Percentiles rank a stretch among this genome's conserved stretches.
These are phyloP conservation scores for Peribatodes rhomboidaria DNA, from an alignment of 2,888 invertebrate species.

Conservation along the genomic window DNA sequence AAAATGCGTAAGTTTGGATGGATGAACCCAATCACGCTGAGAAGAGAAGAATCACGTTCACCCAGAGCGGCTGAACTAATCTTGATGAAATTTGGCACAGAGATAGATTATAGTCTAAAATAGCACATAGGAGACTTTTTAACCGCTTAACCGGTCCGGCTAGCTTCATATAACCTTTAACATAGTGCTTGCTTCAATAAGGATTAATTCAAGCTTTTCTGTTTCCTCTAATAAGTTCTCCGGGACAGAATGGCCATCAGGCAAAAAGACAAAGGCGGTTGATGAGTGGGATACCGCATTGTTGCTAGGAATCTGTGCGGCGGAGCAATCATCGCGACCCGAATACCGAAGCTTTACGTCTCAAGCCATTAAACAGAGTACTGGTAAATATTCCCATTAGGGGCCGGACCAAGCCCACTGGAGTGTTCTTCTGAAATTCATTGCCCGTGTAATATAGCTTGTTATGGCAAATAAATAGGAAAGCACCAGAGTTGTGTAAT, in stretches of 20 bases:
- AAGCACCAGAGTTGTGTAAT: constrained; percentile 18
- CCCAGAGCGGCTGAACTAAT: too few relatives aligned
- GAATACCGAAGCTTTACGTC: constrained; percentile 65
- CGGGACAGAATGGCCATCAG: constrained; percentile 43
- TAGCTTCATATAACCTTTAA: constrained; percentile 9
- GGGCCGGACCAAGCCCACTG: constrained; percentile 23
- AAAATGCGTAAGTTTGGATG: too few relatives aligned
- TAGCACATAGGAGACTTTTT: too few relatives aligned
- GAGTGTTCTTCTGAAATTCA: constrained; percentile 29
- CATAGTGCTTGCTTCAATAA: constrained; percentile 6
- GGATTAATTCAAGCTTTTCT: too few relatives aligned
- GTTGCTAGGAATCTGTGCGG: constrained; percentile 67
- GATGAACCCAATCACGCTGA: too few relatives aligned
- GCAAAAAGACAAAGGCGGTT: constrained; percentile 65
- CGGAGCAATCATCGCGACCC: constrained; percentile 74
- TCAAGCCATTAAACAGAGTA: constrained; percentile 47
- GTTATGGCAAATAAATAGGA: constrained; percentile 23
- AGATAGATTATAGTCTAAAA: too few relatives aligned
- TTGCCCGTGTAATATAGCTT: constrained; percentile 32
- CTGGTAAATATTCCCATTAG: constrained; percentile 42
- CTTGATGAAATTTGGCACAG: too few relatives aligned
- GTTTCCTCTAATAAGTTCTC: too few relatives aligned
- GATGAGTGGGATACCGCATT: constrained; percentile 66
- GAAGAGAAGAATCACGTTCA: too few relatives aligned
- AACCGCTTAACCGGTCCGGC: too few relatives aligned